These are phyloP conservation scores for Loripinus fragilis DNA, from an alignment of 2,888 invertebrate species.

Conservation along the genomic window DNA sequence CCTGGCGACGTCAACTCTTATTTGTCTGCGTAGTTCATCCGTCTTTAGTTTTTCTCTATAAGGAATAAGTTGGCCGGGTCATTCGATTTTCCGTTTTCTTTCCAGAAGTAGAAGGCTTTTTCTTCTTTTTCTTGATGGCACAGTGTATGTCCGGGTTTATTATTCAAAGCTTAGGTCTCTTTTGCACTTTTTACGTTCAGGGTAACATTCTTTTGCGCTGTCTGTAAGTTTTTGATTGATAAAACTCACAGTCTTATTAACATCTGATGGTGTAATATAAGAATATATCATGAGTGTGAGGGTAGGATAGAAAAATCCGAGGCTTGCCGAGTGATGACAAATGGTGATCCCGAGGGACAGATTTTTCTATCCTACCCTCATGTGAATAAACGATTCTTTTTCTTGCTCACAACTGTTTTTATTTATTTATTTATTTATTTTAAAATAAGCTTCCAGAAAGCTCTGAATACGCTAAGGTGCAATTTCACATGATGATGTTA, in stretches of 20 bases:
- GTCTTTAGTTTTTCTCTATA: constrained; percentile 24
- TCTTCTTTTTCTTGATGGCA: constrained; percentile 12
- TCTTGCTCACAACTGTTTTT: too few relatives aligned
- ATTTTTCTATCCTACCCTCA: too few relatives aligned
- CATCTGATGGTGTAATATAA: background rate
- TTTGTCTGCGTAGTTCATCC: background rate
- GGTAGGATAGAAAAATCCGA: too few relatives aligned
- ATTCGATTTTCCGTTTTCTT: constrained; percentile 10
- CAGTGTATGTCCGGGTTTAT: constrained; percentile 1
- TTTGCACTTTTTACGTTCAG: background rate
- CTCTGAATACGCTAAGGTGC: too few relatives aligned
- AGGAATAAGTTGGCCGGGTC: constrained; percentile 15
- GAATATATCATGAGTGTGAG: too few relatives aligned
- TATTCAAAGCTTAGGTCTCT: constrained; percentile 23
- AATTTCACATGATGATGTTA: too few relatives aligned
- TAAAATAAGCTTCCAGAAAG: too few relatives aligned
- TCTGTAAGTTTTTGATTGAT: background rate
- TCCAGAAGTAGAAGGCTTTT: constrained; percentile 19
- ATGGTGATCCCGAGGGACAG: too few relatives aligned
- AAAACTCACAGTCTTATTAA: background rate
- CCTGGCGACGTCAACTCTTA: background rate
- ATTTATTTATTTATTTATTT: too few relatives aligned
- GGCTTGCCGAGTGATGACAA: too few relatives aligned
- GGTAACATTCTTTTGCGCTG: background rate
- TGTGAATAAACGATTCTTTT: too few relatives aligned